Evolutionary conservation across 2,888 invertebrate genomes (phyloP).

Genomic region (Netelia fuscicornis): DNA sequence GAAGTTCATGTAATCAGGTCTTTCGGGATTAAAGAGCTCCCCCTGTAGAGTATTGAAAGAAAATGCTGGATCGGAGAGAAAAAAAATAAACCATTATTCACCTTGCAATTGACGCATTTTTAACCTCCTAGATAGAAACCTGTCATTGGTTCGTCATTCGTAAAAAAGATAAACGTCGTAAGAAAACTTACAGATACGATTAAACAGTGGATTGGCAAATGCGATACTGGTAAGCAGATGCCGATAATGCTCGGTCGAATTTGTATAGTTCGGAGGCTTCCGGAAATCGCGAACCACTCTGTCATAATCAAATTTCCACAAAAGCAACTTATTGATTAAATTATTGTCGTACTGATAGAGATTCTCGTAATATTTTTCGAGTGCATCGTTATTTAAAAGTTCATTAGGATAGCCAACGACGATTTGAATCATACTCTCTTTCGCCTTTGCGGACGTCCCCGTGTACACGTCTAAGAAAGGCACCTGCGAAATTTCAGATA

Average conservation of each 20-base stretch:
- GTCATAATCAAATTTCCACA: slow-evolving; percentile 85
- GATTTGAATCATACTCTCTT: slow-evolving; percentile 93
- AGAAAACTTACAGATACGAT: slow-evolving; percentile 86
- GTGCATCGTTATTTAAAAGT: slow-evolving; percentile 92
- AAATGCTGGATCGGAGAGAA: slow-evolving; percentile 88
- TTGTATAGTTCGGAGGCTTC: slow-evolving; percentile 86
- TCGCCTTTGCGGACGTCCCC: slow-evolving; percentile 90
- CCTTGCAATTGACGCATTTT: too few species aligned
- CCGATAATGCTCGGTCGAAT: slow-evolving; percentile 85
- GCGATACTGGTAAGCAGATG: slow-evolving; percentile 86
- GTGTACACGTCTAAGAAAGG: slow-evolving; percentile 97
- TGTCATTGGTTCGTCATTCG: not conserved
- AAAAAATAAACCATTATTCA: slow-evolving; percentile 1
- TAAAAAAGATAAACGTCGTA: slow-evolving; percentile 14
- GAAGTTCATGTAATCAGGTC: slow-evolving; percentile 96
- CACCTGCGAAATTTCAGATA: slow-evolving; percentile 81
- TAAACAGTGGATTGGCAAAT: slow-evolving; percentile 86
- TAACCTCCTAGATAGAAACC: too few species aligned
- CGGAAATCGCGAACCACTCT: slow-evolving; percentile 85
- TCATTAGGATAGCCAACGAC: slow-evolving; percentile 98
- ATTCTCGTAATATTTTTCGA: slow-evolving; percentile 91
- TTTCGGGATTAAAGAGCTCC: slow-evolving; percentile 94
- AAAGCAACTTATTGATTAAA: slow-evolving; percentile 85
- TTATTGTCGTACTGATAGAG: slow-evolving; percentile 84
- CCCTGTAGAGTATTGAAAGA: slow-evolving; percentile 97